Conservation (phyloP, 2,888 invertebrate genomes). For the Drosophila conformis region DNA sequence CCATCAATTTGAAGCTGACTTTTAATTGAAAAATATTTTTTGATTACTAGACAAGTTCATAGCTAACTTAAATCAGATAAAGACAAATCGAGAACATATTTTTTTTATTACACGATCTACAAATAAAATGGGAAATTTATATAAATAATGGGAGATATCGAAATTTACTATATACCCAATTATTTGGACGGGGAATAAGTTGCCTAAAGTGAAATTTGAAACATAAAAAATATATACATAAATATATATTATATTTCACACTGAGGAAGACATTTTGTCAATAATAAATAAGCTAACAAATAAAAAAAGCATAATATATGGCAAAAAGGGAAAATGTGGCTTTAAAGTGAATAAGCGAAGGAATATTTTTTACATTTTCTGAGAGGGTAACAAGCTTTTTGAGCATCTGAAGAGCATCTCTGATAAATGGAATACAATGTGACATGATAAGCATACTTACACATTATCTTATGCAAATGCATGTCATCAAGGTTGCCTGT, state of each 20-base stretch:
- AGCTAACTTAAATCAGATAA: slow-evolving; percentile 27
- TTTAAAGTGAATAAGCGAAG: not conserved
- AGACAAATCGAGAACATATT: slow-evolving; percentile 8
- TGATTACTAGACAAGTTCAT: slow-evolving; percentile 19
- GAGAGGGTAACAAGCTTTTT: slow-evolving; percentile 1
- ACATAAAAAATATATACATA: too few relatives aligned
- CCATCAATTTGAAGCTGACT: slow-evolving; percentile 32
- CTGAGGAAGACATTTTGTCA: not conserved
- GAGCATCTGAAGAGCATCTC: slow-evolving; percentile 8
- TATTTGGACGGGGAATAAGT: not conserved
- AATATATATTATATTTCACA: not conserved
- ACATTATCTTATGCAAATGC: slow-evolving; percentile 65
- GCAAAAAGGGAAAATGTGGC: not conserved
- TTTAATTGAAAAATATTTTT: slow-evolving; percentile 66
- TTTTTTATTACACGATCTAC: not conserved
- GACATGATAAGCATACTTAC: slow-evolving; percentile 56
- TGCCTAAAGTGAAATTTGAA: not conserved
- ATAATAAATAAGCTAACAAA: not conserved
- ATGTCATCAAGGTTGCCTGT: slow-evolving; percentile 65
- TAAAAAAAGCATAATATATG: not conserved
- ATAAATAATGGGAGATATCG: not conserved
- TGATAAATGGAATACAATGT: slow-evolving; percentile 52
- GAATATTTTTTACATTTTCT: not conserved
- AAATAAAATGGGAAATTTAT: not conserved
- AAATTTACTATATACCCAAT: not conserved